Evolutionary conservation across 1,140 invertebrate species (phyloP), one percentile per base, ranked within the genome.

Genomic region (Pachypeltis micranthus): DNA sequence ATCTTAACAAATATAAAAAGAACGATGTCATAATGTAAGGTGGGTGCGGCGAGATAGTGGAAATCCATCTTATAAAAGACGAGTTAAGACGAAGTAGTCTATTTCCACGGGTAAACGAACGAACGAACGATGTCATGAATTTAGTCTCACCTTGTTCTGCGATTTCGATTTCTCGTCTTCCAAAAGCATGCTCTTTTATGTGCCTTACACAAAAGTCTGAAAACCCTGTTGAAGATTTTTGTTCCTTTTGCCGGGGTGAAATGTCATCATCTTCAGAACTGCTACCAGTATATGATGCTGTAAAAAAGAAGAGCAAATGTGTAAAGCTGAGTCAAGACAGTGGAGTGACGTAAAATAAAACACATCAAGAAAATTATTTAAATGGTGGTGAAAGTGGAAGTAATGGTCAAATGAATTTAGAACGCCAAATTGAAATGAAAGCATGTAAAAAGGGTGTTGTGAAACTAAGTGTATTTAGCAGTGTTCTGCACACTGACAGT

Each of bases 111-210:
- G n/a, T n/a, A 39, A 39, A 39, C 34, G 7, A n/a, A 7, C 34
- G 34, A 39, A 10, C n/a, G 34, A 10, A 10, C 7, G 34, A 39
- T 39, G 34, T 10, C n/a, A n/a, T 39, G n/a, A 39, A 24, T 56
- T 2, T 3, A 24, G 2, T 26, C 26, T 59, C 72, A 87, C 85
- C 85, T 79, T 96, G 94, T 72, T 98, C 94, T n/a, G 94, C 94
- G 67, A 98, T 96, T 77, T 98, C 94, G 69, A 98, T 98, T 79
- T 98, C 96, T 58, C 94, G 74, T 25, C 95, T 79, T 0, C 96
- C 96, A 74, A 95, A 97, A 0, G 90, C 90, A 71, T 93, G 85
- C 71, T 96, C 90, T 60, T 88, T 86, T 44, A 93, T 91, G 76
- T 91, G 96, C 63, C 88, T 80, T 1, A 96, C 91, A 75, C 92